Percentiles rank a stretch among this genome's conserved stretches.
These are phyloP conservation scores for Goniozus legneri DNA, from an alignment of 1,140 invertebrate genomes.

Conservation along the genomic window DNA sequence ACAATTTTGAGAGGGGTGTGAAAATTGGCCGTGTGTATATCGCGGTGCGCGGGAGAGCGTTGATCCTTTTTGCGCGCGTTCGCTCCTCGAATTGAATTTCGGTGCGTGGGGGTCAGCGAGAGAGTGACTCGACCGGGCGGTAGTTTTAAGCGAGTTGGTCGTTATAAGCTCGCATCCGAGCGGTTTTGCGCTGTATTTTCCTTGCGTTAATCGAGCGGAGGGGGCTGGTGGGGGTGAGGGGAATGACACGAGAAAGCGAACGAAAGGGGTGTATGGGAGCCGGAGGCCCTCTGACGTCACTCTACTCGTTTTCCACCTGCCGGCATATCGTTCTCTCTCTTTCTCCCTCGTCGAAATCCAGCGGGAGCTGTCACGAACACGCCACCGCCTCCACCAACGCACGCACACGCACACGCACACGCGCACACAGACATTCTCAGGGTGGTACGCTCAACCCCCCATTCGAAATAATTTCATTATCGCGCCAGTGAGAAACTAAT, in stretches of 20 bases:
- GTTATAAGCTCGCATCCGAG: too few relatives aligned
- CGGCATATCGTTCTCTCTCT: neutral
- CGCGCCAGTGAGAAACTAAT: constrained; percentile 16
- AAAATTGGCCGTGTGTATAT: too few relatives aligned
- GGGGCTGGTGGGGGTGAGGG: too few relatives aligned
- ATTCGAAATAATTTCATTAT: constrained; percentile 17
- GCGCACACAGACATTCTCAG: neutral
- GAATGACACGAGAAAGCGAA: too few relatives aligned
- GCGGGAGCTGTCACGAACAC: constrained; percentile 17
- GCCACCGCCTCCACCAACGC: neutral
- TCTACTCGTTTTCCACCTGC: neutral
- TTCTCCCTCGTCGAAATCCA: neutral
- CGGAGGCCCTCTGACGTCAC: constrained; percentile 19
- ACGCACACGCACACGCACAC: neutral
- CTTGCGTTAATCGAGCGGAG: constrained; percentile 32
- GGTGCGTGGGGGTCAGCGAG: neutral
- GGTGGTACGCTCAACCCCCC: too few relatives aligned
- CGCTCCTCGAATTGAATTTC: neutral
- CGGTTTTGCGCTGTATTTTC: constrained; percentile 32
- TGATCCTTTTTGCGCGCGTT: neutral
- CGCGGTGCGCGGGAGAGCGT: too few relatives aligned
- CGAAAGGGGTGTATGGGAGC: too few relatives aligned
- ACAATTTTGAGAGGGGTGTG: neutral
- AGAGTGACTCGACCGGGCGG: neutral
- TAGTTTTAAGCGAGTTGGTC: neutral